Evolutionary conservation across 2,888 invertebrate genomes (phyloP), one percentile per base, ranked within the genome.

Genomic region (Ypsolopha sequella): DNA sequence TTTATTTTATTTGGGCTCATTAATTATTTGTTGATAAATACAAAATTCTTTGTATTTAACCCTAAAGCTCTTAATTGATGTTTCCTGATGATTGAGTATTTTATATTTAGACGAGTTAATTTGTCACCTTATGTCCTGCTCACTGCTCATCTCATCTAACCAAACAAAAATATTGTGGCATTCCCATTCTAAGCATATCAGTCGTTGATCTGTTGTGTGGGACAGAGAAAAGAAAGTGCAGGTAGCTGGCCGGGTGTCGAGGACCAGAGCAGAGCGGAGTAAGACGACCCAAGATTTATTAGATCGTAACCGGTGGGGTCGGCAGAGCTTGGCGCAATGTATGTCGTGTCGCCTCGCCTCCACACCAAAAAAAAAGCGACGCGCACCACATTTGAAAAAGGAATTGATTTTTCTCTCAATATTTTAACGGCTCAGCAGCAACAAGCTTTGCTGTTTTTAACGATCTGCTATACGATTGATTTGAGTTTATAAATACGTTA

Each of bases 181-280:
- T 39, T 13, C n/a, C 6, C 2, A n/a, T 39, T 39, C 36, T 1
- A 10, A 13, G 39, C 46, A 36, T 48, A 48, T 49, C 49, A 41
- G 41, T 41, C 41, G 41, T 41, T 49, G 41, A 39, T 41, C 41
- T 41, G 49, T 39, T 11, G 65, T 75, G 80, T 70, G 75, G 65
- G 81, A 79, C 78, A 80, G 78, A 78, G 81, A 82, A 76, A 81
- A 80, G 81, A 81, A 80, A 81, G 79, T 79, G 79, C 80, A 84
- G 82, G 82, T 80, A 81, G 78, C 66, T 11, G 36, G n/a, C 36
- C 13, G 36, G 10, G 11, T 14, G n/a, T 13, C 36, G 35, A 24
- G 65, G 68, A 70, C 66, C 64, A 70, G 70, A 63, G 65, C 66
- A 64, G 24, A 24, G 24, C 24, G 24, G 24, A 24, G 63, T 57